Evolutionary conservation across 2,113 vertebrate species (phyloP).

Genomic region (Raja brachyura): DNA sequence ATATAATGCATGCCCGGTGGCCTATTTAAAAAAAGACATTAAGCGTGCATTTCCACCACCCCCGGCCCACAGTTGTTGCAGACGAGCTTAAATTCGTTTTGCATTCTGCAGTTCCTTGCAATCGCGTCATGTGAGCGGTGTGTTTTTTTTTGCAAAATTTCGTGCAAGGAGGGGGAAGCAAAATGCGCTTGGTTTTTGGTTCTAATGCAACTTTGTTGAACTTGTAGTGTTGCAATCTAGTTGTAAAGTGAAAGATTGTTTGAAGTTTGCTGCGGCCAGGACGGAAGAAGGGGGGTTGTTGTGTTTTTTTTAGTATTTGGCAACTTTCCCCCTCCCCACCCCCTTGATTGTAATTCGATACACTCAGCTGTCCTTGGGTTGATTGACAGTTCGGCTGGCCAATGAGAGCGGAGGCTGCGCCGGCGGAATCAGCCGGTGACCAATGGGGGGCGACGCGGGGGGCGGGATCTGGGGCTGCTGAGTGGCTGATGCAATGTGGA

Average conservation of each 20-base stretch:
- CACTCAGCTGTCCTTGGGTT: neutral
- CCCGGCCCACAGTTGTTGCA: too few species aligned
- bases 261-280: neutral
- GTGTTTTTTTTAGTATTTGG: neutral
- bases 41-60: too few species aligned
- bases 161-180: too few species aligned
- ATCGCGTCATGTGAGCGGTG: neutral
- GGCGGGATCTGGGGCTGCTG: neutral
- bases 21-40: too few species aligned
- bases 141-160: too few species aligned
- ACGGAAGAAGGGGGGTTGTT: neutral
- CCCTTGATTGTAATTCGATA: neutral
- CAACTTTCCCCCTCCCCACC: neutral
- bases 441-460: neutral
- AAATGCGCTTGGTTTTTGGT: neutral
- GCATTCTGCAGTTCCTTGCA: neutral
- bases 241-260: neutral
- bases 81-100: neutral
- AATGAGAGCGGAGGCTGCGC: neutral
- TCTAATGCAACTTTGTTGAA: neutral
- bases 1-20: neutral
- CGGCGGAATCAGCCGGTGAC: neutral
- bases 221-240: neutral
- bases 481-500: conserved; percentile 29
- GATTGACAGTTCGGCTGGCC: neutral